These are phyloP conservation scores for Paradisaea rubra DNA, from an alignment of 2,113 vertebrate species.

Conservation along the genomic window DNA sequence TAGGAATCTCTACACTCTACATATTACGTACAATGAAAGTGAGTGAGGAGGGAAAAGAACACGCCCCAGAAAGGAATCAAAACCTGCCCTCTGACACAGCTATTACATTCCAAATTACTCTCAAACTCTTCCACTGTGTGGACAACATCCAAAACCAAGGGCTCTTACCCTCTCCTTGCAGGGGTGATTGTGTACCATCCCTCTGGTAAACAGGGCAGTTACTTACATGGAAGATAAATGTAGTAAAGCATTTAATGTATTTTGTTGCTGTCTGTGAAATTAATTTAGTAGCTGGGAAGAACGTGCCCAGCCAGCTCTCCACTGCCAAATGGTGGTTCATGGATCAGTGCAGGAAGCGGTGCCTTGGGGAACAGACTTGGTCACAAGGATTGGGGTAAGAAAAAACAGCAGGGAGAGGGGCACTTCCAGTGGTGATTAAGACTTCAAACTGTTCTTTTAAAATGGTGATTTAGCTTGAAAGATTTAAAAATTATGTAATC, in stretches of 20 bases:
- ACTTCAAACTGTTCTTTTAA: slow-evolving; percentile 69
- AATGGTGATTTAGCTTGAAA: slow-evolving; percentile 60
- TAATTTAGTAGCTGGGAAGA: not conserved
- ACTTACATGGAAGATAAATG: not conserved
- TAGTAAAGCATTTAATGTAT: not conserved
- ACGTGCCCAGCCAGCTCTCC: not conserved
- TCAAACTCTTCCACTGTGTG: not conserved
- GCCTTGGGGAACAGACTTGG: slow-evolving; percentile 10
- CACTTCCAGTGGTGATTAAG: slow-evolving; percentile 64
- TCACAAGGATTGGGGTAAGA: slow-evolving; percentile 38
- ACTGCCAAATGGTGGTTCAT: not conserved
- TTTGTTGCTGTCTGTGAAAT: not conserved
- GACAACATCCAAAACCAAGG: not conserved
- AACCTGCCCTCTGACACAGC: not conserved
- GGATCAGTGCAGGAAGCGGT: not conserved
- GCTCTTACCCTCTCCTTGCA: not conserved
- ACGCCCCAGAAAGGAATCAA: not conserved
- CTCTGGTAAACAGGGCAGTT: not conserved
- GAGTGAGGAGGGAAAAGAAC: not conserved
- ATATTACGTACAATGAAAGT: not conserved
- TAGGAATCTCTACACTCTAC: not conserved
- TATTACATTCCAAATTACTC: not conserved
- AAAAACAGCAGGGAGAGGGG: slow-evolving; percentile 31
- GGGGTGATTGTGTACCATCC: not conserved
- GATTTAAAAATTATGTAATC: slow-evolving; percentile 72